Evolutionary conservation across 1,140 invertebrate species (phyloP), one percentile per base, ranked within the genome.

Genomic region (Ptiloglossa arizonensis): DNA sequence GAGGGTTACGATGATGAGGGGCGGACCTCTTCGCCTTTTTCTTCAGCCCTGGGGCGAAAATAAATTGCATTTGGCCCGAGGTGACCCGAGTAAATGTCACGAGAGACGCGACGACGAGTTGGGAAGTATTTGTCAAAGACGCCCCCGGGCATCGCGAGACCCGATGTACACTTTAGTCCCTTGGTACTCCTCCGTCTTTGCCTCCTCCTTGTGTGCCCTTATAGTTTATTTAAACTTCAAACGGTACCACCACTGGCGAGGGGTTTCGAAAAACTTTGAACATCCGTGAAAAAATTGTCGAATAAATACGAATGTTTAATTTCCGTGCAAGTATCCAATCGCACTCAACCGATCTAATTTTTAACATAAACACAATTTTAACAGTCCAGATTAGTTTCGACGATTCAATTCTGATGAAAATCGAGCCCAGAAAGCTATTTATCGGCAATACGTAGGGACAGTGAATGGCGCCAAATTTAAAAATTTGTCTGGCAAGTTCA

Each of bases 61-160:
- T 75, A 75, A 75, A 75, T 68, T 75, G 72, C 72, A 75, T 75
- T 75, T 57, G 52, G 72, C 72, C 72, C 52, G 72, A 22, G 72
- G 72, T 75, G 63, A 68, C 72, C 72, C 72, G 64, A 75, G 72
- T 75, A 75, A 75, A 75, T 75, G 72, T 75, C 72, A 75, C 41
- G 72, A 68, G 72, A 75, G 64, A 75, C 72, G 72, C 63, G 72
- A 57, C 63, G 72, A 68, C 72, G 63, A 75, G 63, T 29, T 57
- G 41, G 72, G 11, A 75, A 75, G 64, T 75, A 75, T 75, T 75
- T 75, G 72, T 75, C 72, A 75, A 75, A 75, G 72, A 75, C 72
- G 72, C 72, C 64, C 8, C 41, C 50, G 72, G 27, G 72, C 72
- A 27, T 57, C 52, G 52, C 52, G 72, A 29, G 41, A 48, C 63